phyloP scores from a whole-genome alignment of 2,888 invertebrate species.

The Stenoptilia bipunctidactyla region DNA sequence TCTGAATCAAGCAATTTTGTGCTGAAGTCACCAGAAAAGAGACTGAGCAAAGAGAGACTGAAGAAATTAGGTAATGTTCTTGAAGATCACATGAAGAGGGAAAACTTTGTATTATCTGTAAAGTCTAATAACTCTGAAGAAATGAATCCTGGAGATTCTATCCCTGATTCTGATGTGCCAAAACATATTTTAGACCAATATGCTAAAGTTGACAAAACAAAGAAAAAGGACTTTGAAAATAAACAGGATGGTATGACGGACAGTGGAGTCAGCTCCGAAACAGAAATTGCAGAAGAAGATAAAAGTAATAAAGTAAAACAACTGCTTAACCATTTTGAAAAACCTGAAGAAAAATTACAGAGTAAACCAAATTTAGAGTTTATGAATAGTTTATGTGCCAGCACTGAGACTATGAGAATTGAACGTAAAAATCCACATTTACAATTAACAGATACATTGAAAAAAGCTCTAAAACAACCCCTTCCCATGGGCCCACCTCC shows the following conservation, averaged over 20 bases:
- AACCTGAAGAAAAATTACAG: slow-evolving; percentile 19
- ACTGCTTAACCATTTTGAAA: slow-evolving; percentile 32
- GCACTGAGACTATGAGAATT: slow-evolving; percentile 52
- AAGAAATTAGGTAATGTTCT: slow-evolving; percentile 49
- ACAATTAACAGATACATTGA: slow-evolving; percentile 71
- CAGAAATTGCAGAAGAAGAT: slow-evolving; percentile 58
- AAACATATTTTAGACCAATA: slow-evolving; percentile 60
- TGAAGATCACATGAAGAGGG: slow-evolving; percentile 57
- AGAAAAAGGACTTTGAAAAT: slow-evolving; percentile 29
- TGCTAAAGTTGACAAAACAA: slow-evolving; percentile 52
- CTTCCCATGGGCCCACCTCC: slow-evolving; percentile 80
- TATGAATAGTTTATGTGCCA: slow-evolving; percentile 43
- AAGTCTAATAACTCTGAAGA: slow-evolving; percentile 19
- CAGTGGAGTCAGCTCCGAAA: slow-evolving; percentile 63
- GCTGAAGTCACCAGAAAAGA: slow-evolving; percentile 45
- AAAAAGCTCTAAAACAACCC: slow-evolving; percentile 76
- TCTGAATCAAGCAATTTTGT: slow-evolving; percentile 46
- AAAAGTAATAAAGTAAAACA: slow-evolving; percentile 37
- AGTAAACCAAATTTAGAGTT: slow-evolving; percentile 33
- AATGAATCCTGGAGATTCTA: slow-evolving; percentile 23
- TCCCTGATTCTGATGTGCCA: slow-evolving; percentile 52
- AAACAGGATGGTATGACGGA: slow-evolving; percentile 57
- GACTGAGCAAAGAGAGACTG: slow-evolving; percentile 46
- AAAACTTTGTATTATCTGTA: slow-evolving; percentile 35
- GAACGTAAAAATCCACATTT: slow-evolving; percentile 58